Evolutionary conservation across 2,113 vertebrate species (phyloP), one percentile per base, ranked within the genome.

Genomic region (Pteropus alecto): DNA sequence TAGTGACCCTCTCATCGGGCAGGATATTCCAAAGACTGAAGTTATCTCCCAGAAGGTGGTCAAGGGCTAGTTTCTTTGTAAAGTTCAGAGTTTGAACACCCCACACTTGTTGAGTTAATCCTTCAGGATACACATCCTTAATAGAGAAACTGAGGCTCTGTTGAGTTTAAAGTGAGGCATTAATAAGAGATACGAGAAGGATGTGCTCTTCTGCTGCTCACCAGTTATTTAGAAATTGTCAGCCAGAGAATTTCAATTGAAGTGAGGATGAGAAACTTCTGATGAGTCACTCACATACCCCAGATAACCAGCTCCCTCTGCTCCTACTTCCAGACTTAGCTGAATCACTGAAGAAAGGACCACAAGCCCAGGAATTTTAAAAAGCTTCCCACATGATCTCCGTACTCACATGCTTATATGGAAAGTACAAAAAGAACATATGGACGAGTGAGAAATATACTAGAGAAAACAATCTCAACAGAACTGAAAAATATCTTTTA

Each of bases 261-360:
- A 51, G 6, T 3, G 14, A 10, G 11, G 1, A 7, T 33, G 14
- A 73, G 41, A 79, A 74, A 11, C 3, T 65, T 43, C 33, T 12
- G 18, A 61, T 6, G 24, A 93, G 48, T 56, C 30, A 26, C 3
- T 65, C 14, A 3, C 5, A 22, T 0, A 4, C 30, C 48, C 35
- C 10, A 7, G 38, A 16, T 3, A 71, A 70, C 2, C 3, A 14
- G 67, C 9, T 2, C 28, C 28, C 7, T 13, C 1, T 6, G 0
- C 1, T 26, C 30, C 43, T 9, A 48, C 63, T 22, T n/a, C 30
- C 35, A 41, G n/a, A 60, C 22, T 26, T 6, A 24, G 0, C 26
- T 28, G 24, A 81, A 61, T 65, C 60, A 73, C 12, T 0, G 4
- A 58, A 24, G 18, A 58, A 58, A 58, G 6, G 13, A 33, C 58